These are phyloP conservation scores for Apoda limacodes DNA, from an alignment of 2,888 invertebrate genomes.

Conservation along the genomic window DNA sequence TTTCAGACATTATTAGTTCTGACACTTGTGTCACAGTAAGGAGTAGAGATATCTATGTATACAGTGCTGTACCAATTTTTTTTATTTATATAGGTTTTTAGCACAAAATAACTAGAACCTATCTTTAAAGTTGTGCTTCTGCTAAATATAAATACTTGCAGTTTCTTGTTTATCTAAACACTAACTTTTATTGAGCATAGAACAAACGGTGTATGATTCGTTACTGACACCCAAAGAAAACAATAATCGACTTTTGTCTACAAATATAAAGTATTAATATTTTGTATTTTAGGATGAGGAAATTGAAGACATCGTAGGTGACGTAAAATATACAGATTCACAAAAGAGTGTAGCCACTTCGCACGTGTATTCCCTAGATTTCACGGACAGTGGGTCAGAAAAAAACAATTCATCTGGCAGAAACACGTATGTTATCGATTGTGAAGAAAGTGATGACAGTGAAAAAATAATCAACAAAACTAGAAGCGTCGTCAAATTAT, in stretches of 20 bases:
- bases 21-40: too few relatives aligned
- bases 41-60: too few relatives aligned
- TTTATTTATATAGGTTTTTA: too few relatives aligned
- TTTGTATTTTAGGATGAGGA: conserved; percentile 40
- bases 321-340: conserved; percentile 46
- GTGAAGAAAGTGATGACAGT: conserved; percentile 43
- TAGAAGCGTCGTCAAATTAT: conserved; percentile 27
- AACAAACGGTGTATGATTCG: too few relatives aligned
- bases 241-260: background rate
- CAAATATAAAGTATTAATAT: background rate
- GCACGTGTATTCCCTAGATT: conserved; percentile 45
- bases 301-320: conserved; percentile 47
- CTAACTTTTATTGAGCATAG: too few relatives aligned
- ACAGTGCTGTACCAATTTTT: too few relatives aligned
- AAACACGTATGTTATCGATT: conserved; percentile 51
- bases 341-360: conserved; percentile 55
- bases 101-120: too few relatives aligned
- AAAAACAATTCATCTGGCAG: conserved; percentile 49
- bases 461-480: conserved; percentile 27
- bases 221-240: too few relatives aligned
- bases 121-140: too few relatives aligned
- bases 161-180: background rate
- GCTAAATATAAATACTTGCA: background rate
- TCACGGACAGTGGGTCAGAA: conserved; percentile 50
- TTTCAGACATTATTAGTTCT: too few relatives aligned